phyloP scores from a whole-genome alignment of 2,113 vertebrate genomes.

The Arvicanthis niloticus region DNA sequence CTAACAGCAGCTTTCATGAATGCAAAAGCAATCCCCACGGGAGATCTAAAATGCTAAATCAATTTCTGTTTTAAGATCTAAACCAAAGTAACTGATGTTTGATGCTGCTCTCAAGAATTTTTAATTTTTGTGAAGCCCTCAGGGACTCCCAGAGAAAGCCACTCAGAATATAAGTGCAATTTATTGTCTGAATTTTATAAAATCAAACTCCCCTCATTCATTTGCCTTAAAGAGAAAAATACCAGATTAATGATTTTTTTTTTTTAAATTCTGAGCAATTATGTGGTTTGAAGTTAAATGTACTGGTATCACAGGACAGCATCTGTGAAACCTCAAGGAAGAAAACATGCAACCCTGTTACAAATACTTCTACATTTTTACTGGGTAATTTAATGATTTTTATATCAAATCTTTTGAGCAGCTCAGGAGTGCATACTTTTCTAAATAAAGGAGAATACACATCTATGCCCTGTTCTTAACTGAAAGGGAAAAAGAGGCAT shows the following conservation, averaged over 20 bases:
- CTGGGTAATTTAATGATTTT: neutral
- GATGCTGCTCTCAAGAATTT: conserved; percentile 71
- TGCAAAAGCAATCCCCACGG: conserved; percentile 26
- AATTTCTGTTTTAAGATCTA: conserved; percentile 76
- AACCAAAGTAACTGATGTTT: conserved; percentile 72
- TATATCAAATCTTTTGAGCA: neutral
- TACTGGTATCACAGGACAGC: neutral
- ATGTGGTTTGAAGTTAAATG: conserved; percentile 19
- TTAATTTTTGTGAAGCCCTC: conserved; percentile 74
- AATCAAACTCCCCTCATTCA: neutral
- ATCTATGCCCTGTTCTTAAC: neutral
- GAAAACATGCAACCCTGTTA: neutral
- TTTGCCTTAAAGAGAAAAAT: conserved; percentile 63
- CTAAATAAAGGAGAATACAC: neutral
- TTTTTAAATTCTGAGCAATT: neutral
- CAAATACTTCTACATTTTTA: neutral
- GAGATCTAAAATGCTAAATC: conserved; percentile 72
- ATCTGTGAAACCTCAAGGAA: neutral
- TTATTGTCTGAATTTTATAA: conserved; percentile 54
- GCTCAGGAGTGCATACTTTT: neutral
- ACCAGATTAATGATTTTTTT: neutral
- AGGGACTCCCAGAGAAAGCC: conserved; percentile 18
- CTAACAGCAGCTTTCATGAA: conserved; percentile 32
- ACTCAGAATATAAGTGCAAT: conserved; percentile 56
- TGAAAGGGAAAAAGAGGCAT: neutral